A percentile compares a stretch with the other conserved stretches of the same genome.
Evolutionary conservation across 2,113 vertebrate species (phyloP).

Genomic region (Mixornis gularis): DNA sequence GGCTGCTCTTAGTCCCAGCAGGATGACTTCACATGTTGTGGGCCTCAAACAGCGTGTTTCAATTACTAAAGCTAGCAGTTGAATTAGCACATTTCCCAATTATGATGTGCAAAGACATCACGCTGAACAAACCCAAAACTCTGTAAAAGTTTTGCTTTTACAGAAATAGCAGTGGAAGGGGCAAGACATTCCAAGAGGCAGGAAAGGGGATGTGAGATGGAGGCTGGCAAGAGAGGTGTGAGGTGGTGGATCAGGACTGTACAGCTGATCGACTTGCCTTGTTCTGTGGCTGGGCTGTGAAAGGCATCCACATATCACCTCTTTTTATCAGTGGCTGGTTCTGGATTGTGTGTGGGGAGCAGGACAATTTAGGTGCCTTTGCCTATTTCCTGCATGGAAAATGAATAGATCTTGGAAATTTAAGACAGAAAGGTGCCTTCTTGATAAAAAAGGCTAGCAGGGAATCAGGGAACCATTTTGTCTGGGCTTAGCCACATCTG

Average conservation of each 20-base stretch:
- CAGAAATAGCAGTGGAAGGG: not conserved
- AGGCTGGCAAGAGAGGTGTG: not conserved
- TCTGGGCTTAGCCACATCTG: not conserved
- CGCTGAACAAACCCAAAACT: not conserved
- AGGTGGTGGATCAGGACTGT: not conserved
- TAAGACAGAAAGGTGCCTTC: not conserved
- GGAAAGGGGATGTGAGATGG: not conserved
- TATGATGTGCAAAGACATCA: not conserved
- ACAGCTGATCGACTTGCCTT: not conserved
- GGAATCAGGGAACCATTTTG: not conserved
- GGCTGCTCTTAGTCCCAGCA: not conserved
- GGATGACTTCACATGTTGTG: not conserved
- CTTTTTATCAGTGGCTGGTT: not conserved
- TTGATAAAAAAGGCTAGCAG: not conserved
- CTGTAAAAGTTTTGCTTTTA: not conserved
- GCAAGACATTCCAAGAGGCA: not conserved
- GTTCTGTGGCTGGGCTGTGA: not conserved
- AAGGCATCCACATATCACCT: accelerated
- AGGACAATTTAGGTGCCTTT: not conserved
- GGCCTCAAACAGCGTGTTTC: not conserved
- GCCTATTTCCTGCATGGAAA: not conserved
- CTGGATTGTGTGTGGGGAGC: not conserved
- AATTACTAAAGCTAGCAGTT: not conserved
- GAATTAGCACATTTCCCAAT: constrained; percentile 41
- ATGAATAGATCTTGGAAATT: not conserved